Percentiles rank a stretch among this genome's conserved stretches.
Evolutionary conservation across 2,113 vertebrate genomes (phyloP).

Genomic region (Tragelaphus imberbis): DNA sequence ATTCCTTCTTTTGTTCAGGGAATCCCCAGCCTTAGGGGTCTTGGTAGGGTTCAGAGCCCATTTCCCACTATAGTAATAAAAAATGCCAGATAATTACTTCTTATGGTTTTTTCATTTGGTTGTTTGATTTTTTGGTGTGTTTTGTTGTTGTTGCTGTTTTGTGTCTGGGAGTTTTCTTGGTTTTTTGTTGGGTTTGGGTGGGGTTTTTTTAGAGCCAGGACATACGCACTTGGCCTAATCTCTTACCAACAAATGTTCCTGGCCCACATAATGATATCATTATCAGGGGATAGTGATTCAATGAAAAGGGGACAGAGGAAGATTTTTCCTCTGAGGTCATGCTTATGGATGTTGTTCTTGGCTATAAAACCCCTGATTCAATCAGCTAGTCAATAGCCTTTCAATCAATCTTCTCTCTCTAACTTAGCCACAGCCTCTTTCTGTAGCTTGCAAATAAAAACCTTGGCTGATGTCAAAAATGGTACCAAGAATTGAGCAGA

Average conservation of each 20-base stretch:
- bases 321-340: not conserved
- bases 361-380: not conserved
- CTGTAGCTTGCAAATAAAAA: slow-evolving; percentile 6
- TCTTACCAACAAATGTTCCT: not conserved
- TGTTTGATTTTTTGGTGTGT: not conserved
- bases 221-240: not conserved
- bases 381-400: not conserved
- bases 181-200: not conserved
- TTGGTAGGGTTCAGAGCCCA: not conserved
- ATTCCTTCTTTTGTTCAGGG: not conserved
- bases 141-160: not conserved
- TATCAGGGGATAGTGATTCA: not conserved
- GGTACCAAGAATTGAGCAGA: slow-evolving; percentile 10
- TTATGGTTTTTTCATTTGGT: not conserved
- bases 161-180: not conserved
- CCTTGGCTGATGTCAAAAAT: not conserved
- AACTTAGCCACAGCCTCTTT: not conserved
- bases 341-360: not conserved
- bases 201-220: not conserved
- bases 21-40: not conserved
- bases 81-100: not conserved
- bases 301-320: not conserved
- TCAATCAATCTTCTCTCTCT: not conserved
- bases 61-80: not conserved
- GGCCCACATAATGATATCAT: not conserved